Base-by-base conservation (phyloP, 2,113 vertebrate genomes). In the Sapayoa aenigma region DNA sequence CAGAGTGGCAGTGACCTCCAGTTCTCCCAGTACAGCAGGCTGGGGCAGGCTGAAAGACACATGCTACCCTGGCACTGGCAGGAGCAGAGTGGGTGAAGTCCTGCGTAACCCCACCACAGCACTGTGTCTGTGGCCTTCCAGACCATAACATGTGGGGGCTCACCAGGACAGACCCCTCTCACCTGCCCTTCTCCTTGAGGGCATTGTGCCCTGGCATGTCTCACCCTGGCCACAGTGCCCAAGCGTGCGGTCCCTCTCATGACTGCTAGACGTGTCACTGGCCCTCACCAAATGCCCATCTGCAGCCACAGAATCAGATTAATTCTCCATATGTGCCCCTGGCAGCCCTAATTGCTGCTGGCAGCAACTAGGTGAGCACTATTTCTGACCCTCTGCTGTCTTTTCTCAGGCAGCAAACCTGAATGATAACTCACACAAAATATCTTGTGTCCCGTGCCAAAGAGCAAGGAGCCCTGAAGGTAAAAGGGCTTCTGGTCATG, bases 401-500 rank as follows among this genome's bases (percentile, higher is more conserved):
- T 96, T 93, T 92, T 86, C 93, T 97, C 96, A 93, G 93, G 95
- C 96, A 92, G 76, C 90, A 81, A 90, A 89, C 94, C 93, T 91
- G 80, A 95, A 89, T n/a, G 80, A 97, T 95, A 95, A 93, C 87
- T 95, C 87, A 69, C 10, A 9, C 71, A 46, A 95, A 96, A 80
- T 78, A 86, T 87, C 95, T 94, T 22, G 76, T 8, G 65, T 93
- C 91, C 87, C 4, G 5, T 93, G 97, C 97, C 96, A 97, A 96
- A 93, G 67, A 90, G 93, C 72, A 93, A 97, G 95, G 83, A 95
- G 94, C 94, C 96, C 95, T 19, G 62, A 94, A 97, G 97, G 95
- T 97, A 96, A 92, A 92, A 97, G 67, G 93, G 97, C 96, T 97
- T 96, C 96, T 97, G 97, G 97, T 95, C 89, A 80, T 82, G 93